Evolutionary conservation across 2,113 vertebrate species (phyloP).

Genomic region (Lynx canadensis): DNA sequence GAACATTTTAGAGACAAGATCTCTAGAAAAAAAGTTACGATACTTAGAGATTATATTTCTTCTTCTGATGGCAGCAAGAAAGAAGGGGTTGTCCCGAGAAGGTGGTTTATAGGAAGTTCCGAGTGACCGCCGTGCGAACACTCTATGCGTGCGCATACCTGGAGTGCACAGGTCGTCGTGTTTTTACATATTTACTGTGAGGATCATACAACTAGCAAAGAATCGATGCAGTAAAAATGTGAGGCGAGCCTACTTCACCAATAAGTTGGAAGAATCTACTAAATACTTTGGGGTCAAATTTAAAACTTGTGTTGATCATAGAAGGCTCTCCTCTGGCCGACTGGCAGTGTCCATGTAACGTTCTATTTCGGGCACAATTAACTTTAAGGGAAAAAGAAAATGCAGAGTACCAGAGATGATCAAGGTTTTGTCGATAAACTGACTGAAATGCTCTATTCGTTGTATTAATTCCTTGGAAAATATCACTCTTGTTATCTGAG

Average conservation of each 20-base stretch:
- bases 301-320: background rate
- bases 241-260: background rate
- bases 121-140: background rate
- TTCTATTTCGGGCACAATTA: constrained; percentile 63
- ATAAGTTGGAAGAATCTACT: background rate
- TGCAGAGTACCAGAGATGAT: constrained; percentile 65
- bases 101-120: background rate
- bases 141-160: background rate
- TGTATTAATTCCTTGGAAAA: constrained; percentile 70
- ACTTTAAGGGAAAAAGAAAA: constrained; percentile 1
- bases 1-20: background rate
- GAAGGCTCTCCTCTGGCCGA: background rate
- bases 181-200: background rate
- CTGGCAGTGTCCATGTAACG: background rate
- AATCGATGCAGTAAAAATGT: background rate
- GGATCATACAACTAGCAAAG: background rate
- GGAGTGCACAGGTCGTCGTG: background rate
- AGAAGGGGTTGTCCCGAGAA: background rate
- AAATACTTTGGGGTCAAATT: constrained; percentile 39
- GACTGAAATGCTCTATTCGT: constrained; percentile 72
- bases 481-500: constrained; percentile 54
- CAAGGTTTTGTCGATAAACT: constrained; percentile 68
- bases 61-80: background rate
- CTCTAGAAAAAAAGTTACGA: background rate
- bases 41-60: background rate